Evolutionary conservation across 2,113 vertebrate genomes (phyloP), one percentile per base, ranked within the genome.

Genomic region (Romanogobio albipinnatus): DNA sequence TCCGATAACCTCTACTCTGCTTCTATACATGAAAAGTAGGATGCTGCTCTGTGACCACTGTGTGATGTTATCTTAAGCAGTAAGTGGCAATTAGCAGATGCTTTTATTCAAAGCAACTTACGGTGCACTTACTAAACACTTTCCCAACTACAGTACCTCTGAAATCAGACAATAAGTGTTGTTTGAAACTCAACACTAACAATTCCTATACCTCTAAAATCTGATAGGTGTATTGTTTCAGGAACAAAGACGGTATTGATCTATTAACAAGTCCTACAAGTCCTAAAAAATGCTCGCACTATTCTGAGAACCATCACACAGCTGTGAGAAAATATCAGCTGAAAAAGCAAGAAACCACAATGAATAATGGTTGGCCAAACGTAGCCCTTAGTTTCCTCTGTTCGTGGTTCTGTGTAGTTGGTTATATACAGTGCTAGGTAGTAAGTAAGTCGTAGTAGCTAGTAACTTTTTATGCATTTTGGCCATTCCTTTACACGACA

Each of bases 51-150:
- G 47, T 11, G 26, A 33, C 49, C 74, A 56, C 17, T 56, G 51
- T 39, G 19, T 56, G 49, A 56, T 17, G 73, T 49, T 19, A 70
- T 70, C 66, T 70, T 43, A 8, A 43, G 29, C 66, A 70, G 17
- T 24, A 73, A 47, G 70, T 73, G 70, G 19, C 53, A 19, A 77
- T 77, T 77, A 77, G 33, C 10, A 77, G 33, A 22, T 24, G 76
- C 76, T 59, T 59, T 43, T 15, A 59, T 43, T n/a, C 49, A 43
- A 59, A 15, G 66, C 51, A n/a, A 70, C 33, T 45, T 43, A 26
- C 13, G 4, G 53, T 51, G 15, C 51, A n/a, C 68, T 73, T 22
- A 73, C n/a, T 36, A 56, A 15, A 36, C 68, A 17, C 47, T 9
- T 73, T 74, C 22, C 22, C 45, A 73, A 74, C 43, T 47, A 56